Percentiles rank a stretch among this genome's conserved stretches.
Conservation (phyloP, 2,888 invertebrate genomes). For the Synanthedon vespiformis region DNA sequence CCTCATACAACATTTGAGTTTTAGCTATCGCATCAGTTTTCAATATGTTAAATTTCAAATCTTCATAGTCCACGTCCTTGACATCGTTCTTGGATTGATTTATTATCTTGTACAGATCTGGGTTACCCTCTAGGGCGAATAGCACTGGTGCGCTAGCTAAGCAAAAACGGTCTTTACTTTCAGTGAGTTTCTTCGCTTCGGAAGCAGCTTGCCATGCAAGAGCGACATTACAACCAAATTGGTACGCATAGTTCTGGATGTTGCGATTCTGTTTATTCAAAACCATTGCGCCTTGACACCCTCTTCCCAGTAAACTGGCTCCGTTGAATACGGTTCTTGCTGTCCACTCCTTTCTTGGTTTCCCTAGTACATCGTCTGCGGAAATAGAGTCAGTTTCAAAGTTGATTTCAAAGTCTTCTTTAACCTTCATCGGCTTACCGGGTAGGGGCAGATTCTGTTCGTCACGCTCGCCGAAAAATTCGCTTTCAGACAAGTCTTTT, state of each 20-base stretch:
- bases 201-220: conserved; percentile 82
- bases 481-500: conserved; percentile 84
- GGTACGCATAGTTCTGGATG: conserved; percentile 78
- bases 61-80: conserved; percentile 76
- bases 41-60: conserved; percentile 60
- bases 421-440: conserved; percentile 63
- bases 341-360: conserved; percentile 79
- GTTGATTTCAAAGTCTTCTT: conserved; percentile 38
- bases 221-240: conserved; percentile 86
- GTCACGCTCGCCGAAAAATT: conserved; percentile 83
- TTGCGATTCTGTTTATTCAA: conserved; percentile 78
- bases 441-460: conserved; percentile 81
- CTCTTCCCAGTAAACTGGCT: conserved; percentile 75
- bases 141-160: conserved; percentile 86
- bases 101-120: conserved; percentile 72
- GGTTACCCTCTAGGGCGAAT: conserved; percentile 84
- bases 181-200: conserved; percentile 55
- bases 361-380: conserved; percentile 57
- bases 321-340: conserved; percentile 77
- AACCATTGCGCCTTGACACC: conserved; percentile 83
- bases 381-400: conserved; percentile 52
- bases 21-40: conserved; percentile 58
- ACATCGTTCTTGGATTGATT: conserved; percentile 76
- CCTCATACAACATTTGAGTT: conserved; percentile 48
- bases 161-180: conserved; percentile 76